Evolutionary conservation across 2,888 invertebrate species (phyloP), one percentile per base, ranked within the genome.

Genomic region (Strigamia maritima): DNA sequence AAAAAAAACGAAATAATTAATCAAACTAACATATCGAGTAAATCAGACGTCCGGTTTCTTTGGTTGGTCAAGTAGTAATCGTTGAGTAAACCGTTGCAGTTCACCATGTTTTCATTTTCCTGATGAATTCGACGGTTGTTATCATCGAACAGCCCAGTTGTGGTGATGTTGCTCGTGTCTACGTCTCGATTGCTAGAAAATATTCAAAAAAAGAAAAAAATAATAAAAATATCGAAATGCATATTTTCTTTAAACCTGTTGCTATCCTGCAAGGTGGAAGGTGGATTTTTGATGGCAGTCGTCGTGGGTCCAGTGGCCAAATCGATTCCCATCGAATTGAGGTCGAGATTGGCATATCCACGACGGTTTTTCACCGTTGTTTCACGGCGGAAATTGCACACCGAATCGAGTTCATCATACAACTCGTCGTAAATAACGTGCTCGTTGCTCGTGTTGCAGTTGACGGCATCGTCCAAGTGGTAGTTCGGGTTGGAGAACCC

Each of bases 401-500:
- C 81, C 70, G 83, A 80, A 79, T 92, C 92, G 80, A 93, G 89
- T 84, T 92, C 92, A 83, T 91, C 90, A 88, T 92, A 92, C 82
- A 92, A 86, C 31, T 82, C 81, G 75, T 82, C 81, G 81, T 81
- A 82, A 75, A 79, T 77, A 81, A 88, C 79, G 26, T 76, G 65
- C 19, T 79, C 79, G 76, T 79, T 81, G 76, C 77, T 78, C 26
- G 87, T 88, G 86, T 91, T 90, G 82, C 90, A 91, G 85, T 91
- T 91, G 84, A 90, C 89, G 77, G 92, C 92, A 83, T 93, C 92
- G 87, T 92, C 92, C 84, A 94, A 89, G 85, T 93, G 93, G 87
- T 95, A 95, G 88, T 95, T 95, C 31, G 95, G 94, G 87, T 95
- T 95, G 88, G 94, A 93, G 88, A 94, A 95, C 84, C 94, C 94